These are phyloP conservation scores for Pseudococcus jackbeardsleyi DNA, from an alignment of 2,888 invertebrate species.

Conservation along the genomic window DNA sequence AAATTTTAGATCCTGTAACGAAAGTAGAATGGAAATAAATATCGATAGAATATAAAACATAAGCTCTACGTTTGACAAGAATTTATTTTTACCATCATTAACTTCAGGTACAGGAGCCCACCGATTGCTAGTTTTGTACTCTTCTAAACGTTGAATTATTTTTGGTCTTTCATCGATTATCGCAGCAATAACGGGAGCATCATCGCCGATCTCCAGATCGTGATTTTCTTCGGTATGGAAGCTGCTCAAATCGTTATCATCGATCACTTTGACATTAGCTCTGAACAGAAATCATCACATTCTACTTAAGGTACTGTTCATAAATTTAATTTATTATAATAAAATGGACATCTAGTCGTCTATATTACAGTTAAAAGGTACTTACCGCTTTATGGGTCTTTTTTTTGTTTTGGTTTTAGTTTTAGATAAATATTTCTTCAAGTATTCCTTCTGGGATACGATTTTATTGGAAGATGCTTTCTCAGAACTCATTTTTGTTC, in stretches of 20 bases:
- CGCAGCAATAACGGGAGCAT: slow-evolving; percentile 91
- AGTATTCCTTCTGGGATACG: slow-evolving; percentile 64
- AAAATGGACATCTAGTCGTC: neutral
- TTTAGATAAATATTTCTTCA: slow-evolving; percentile 65
- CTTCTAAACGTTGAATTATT: slow-evolving; percentile 71
- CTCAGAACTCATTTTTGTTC: neutral
- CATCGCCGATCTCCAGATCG: slow-evolving; percentile 82
- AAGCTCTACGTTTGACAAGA: neutral
- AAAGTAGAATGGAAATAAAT: neutral
- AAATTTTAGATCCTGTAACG: neutral
- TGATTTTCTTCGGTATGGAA: slow-evolving; percentile 74
- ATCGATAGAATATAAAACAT: neutral
- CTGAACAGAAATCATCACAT: neutral
- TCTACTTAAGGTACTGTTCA: neutral
- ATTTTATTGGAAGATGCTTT: slow-evolving; percentile 45
- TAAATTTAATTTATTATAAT: neutral
- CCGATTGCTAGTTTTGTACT: slow-evolving; percentile 68
- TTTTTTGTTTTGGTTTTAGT: slow-evolving; percentile 64
- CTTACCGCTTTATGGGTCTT: slow-evolving; percentile 35
- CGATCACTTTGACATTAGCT: slow-evolving; percentile 84
- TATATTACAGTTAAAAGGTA: neutral
- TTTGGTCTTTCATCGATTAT: slow-evolving; percentile 86
- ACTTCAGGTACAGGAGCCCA: slow-evolving; percentile 71
- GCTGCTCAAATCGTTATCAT: slow-evolving; percentile 78
- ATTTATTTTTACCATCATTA: slow-evolving; percentile 67